A percentile compares a stretch with the other conserved stretches of the same genome.
These are phyloP conservation scores for Cordilura impudica DNA, from an alignment of 2,888 invertebrate species.

Conservation along the genomic window DNA sequence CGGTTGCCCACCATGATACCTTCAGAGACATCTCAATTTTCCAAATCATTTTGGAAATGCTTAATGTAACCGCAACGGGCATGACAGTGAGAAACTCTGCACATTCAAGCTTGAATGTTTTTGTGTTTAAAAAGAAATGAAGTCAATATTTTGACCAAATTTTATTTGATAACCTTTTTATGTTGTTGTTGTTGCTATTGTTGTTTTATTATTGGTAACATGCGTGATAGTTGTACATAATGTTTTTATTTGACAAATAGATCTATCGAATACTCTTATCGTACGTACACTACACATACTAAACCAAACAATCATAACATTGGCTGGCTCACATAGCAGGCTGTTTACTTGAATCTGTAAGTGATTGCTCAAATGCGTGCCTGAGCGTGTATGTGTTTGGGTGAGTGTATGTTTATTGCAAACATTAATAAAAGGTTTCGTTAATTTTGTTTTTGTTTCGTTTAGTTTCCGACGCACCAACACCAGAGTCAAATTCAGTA, in stretches of 20 bases:
- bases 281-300: neutral
- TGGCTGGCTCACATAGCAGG: constrained; percentile 3
- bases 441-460: too few species aligned
- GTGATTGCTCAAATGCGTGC: neutral
- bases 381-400: neutral
- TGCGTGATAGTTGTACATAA: constrained; percentile 49
- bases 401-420: neutral
- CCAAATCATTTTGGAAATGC: too few species aligned
- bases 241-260: constrained; percentile 42
- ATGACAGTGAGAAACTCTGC: too few species aligned
- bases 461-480: neutral
- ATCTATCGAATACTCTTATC: neutral
- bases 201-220: constrained; percentile 24
- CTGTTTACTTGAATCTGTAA: constrained; percentile 29
- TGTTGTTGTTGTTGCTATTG: neutral
- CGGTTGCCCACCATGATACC: too few species aligned
- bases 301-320: constrained; percentile 30
- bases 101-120: too few species aligned
- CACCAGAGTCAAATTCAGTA: neutral
- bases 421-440: constrained; percentile 11
- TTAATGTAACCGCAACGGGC: too few species aligned
- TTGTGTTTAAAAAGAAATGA: too few species aligned
- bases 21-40: too few species aligned
- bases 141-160: constrained; percentile 49
- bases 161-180: constrained; percentile 31